A percentile compares a stretch with the other conserved stretches of the same genome.
Conservation (phyloP, 2,888 invertebrate species). For the Trileptium ribeirensis region DNA sequence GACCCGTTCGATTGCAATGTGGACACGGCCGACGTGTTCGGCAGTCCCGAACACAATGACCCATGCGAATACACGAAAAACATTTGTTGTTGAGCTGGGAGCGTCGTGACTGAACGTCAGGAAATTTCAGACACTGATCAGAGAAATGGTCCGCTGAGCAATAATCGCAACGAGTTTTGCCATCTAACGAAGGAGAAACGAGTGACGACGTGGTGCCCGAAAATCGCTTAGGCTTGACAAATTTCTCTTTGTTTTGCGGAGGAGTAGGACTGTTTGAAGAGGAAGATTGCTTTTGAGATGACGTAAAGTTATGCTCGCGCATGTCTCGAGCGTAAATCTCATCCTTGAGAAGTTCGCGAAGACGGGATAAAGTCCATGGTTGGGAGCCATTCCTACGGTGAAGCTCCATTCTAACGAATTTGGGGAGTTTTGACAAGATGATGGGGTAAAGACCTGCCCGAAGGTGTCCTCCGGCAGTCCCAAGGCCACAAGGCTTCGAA, state of each 20-base stretch:
- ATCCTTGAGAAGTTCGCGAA: not conserved
- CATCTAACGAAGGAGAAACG: conserved; percentile 5
- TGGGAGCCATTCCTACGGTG: not conserved
- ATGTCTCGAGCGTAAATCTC: conserved; percentile 2
- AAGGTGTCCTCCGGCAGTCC: not conserved
- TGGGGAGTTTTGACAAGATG: conserved; percentile 3
- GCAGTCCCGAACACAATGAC: conserved; percentile 12
- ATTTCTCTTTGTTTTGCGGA: not conserved
- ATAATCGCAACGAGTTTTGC: not conserved
- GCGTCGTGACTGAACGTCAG: conserved; percentile 12
- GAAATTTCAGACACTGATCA: conserved; percentile 6
- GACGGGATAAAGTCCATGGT: not conserved
- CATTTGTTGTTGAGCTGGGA: conserved; percentile 2
- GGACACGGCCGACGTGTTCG: not conserved
- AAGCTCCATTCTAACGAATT: not conserved
- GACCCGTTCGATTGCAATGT: conserved; percentile 13
- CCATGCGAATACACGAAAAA: conserved; percentile 1
- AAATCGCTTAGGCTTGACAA: not conserved
- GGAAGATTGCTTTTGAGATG: not conserved
- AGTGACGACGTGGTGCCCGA: not conserved
- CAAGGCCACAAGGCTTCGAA: not conserved
- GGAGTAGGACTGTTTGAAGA: not conserved
- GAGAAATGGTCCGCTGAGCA: not conserved
- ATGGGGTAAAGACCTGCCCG: not conserved
- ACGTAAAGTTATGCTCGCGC: not conserved